These are phyloP conservation scores for Tragelaphus eurycerus DNA, from an alignment of 2,797 vertebrate species.

Conservation along the genomic window DNA sequence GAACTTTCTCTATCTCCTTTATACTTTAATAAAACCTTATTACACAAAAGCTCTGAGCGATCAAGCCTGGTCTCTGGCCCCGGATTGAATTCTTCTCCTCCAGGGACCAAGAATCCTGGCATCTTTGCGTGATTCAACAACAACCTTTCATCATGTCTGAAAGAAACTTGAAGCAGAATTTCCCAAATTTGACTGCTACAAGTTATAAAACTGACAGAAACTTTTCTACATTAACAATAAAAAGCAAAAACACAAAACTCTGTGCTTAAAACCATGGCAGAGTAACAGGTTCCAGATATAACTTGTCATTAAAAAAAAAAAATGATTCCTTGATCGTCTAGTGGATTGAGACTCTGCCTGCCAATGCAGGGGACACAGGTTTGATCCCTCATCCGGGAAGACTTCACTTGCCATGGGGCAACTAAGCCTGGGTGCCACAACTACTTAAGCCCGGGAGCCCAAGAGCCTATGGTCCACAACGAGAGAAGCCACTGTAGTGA, in stretches of 20 bases:
- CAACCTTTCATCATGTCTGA: not conserved
- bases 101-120: too few species aligned
- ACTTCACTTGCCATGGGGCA: not conserved
- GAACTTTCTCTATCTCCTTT: too few species aligned
- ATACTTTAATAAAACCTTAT: too few species aligned
- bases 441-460: not conserved
- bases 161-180: not conserved
- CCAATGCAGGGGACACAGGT: not conserved
- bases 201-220: not conserved
- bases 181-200: not conserved
- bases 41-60: too few species aligned
- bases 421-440: not conserved
- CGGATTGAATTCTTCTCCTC: too few species aligned
- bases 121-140: too few species aligned
- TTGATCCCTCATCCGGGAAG: not conserved
- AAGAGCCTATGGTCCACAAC: not conserved
- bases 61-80: too few species aligned
- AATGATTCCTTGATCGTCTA: not conserved
- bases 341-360: not conserved
- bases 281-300: not conserved
- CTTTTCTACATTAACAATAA: not conserved
- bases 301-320: not conserved
- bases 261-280: not conserved
- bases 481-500: not conserved
- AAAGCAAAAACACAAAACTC: not conserved